These are phyloP conservation scores for Casuarius casuarius DNA, from an alignment of 2,113 vertebrate genomes.

Conservation along the genomic window DNA sequence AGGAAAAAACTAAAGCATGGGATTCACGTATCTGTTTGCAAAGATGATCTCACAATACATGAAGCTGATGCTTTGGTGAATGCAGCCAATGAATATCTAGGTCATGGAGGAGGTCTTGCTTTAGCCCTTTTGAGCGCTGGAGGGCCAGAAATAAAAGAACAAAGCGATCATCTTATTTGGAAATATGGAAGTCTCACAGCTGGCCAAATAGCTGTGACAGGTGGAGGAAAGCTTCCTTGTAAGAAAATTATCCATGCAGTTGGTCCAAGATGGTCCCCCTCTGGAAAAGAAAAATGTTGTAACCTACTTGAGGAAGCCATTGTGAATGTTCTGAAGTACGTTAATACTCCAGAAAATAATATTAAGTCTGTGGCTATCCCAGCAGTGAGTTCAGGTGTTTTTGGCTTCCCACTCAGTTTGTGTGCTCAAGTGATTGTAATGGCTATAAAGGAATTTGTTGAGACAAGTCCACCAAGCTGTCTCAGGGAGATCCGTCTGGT, in stretches of 20 bases:
- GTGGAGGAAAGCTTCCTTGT: constrained; percentile 79
- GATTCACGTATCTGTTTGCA: constrained; percentile 83
- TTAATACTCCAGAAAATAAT: fast-evolving
- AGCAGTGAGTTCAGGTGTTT: constrained; percentile 90
- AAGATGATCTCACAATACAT: constrained; percentile 84
- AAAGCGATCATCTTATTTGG: constrained; percentile 19
- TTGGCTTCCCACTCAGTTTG: constrained; percentile 77
- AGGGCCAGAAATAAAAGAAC: constrained; percentile 75
- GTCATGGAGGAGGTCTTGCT: constrained; percentile 82
- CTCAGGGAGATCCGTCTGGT: constrained; percentile 82
- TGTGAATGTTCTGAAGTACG: constrained; percentile 45
- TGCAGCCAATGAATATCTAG: constrained; percentile 81
- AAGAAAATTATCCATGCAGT: constrained; percentile 86
- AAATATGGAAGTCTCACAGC: not conserved
- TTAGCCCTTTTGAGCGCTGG: constrained; percentile 77
- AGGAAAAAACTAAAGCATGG: not conserved
- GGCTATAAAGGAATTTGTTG: constrained; percentile 55
- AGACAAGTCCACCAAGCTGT: fast-evolving
- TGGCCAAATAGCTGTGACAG: constrained; percentile 65
- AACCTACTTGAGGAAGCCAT: constrained; percentile 12
- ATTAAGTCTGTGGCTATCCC: constrained; percentile 86
- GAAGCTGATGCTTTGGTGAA: constrained; percentile 85
- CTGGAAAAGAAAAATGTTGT: fast-evolving
- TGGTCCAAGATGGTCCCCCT: constrained; percentile 57
- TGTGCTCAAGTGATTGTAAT: constrained; percentile 82